Evolutionary conservation across 2,888 invertebrate genomes (phyloP), one percentile per base, ranked within the genome.

Genomic region (Leptinotarsa rubiginosa): DNA sequence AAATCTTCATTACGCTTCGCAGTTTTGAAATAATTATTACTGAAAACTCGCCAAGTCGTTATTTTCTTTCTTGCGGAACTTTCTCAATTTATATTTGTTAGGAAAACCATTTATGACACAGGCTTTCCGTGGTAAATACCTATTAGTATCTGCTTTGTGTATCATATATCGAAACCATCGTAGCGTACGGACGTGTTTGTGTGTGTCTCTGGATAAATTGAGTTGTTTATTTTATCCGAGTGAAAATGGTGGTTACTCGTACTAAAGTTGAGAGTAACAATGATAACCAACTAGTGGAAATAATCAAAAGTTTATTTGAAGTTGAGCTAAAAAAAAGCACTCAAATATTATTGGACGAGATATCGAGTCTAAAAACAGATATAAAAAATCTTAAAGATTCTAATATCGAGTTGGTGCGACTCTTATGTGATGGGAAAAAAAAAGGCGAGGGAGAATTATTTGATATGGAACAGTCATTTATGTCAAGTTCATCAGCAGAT

Each of bases 1-100:
- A 69, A 69, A 69, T 59, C 59, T 56, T 69, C 69, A 69, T 69
- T 56, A 59, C 54, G n/a, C 56, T 56, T 22, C 20, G 47, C 69
- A 56, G 69, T 69, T 69, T 69, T 52, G 56, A 69, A 69, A 69
- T 69, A 69, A 69, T 69, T 56, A 69, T 69, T 59, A 69, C 69
- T 59, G 47, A 56, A 54, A 69, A 69, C 56, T 69, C 56, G 69
- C 47, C 52, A 54, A 68, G 56, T 69, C 56, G 69, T 69, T 69
- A 69, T 47, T 69, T 69, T 56, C 69, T 47, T 25, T 56, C 56
- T 20, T 20, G 56, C 13, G 16, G 41, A 69, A 69, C 69, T 69
- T 69, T 69, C 52, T 47, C 69, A 59, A 69, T 69, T 69, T 56
- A 22, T 69, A 69, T 69, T 69, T 69, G 69, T 69, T 69, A 56